phyloP scores from a whole-genome alignment of 2,113 vertebrate species.

The Psilopsiagon aymara region DNA sequence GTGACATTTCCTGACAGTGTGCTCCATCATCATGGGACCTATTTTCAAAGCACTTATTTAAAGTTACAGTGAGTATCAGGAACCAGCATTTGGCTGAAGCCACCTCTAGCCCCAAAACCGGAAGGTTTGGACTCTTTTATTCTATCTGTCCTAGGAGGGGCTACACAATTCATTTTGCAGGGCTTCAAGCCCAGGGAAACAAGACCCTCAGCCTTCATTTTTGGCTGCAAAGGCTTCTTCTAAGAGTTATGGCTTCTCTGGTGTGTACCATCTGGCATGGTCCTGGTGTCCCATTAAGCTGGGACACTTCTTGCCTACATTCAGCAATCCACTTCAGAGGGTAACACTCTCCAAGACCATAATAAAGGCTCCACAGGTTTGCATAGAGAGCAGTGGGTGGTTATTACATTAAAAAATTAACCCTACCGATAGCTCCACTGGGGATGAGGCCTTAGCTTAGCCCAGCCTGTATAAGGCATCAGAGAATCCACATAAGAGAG shows the following conservation, averaged over 20 bases:
- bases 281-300: neutral
- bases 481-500: neutral
- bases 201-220: neutral
- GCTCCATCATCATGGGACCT: conserved; percentile 37
- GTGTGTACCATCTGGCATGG: accelerated
- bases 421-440: neutral
- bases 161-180: neutral
- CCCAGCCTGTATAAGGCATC: neutral
- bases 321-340: neutral
- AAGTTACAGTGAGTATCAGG: neutral
- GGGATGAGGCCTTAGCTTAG: neutral
- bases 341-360: neutral
- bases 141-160: neutral
- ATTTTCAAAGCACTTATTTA: conserved; percentile 26
- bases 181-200: neutral
- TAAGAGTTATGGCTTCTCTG: neutral
- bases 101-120: neutral
- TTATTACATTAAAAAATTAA: neutral
- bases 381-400: neutral
- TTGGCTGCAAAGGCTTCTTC: neutral
- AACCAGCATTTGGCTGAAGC: neutral
- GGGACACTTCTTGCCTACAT: neutral
- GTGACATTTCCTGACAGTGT: neutral
- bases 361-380: neutral
- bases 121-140: neutral